Evolutionary conservation across 2,888 invertebrate species (phyloP), one percentile per base, ranked within the genome.

Genomic region (Heliconius hortense): DNA sequence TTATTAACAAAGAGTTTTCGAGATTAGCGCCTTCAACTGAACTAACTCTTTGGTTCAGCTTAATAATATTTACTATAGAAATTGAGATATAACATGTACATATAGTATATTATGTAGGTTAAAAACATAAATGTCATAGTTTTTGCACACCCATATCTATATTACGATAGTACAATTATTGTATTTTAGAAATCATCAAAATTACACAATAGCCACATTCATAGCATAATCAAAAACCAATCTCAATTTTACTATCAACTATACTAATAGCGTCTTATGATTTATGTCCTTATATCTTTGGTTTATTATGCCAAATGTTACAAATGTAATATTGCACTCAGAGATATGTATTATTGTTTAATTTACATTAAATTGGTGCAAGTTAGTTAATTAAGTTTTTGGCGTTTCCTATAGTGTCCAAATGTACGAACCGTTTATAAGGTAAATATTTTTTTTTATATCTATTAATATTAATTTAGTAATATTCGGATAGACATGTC

Each of bases 151-250:
- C 18, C 18, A 63, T 31, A 63, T 64, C 8, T 64, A 71, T 60
- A 4, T 60, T 39, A 24, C 53, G 35, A 63, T 39, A 60, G 28
- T 48, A 48, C 64, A 73, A 76, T 73, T 64, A 59, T 59, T 66
- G 31, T 64, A 56, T 48, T 64, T 69, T 59, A 63, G n/a, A 69
- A 56, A 48, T 70, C 48, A 74, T 43, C 43, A 60, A 15, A 53
- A 31, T 76, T 56, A 73, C 62, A 56, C 64, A 69, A 76, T 66
- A 31, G 18, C 13, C 31, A 24, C 63, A 59, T 26, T 72, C 53
- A 39, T 48, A 26, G 73, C 43, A 73, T 73, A 76, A 76, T 76
- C 76, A 76, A 76, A 76, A 76, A 3, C 70, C 73, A 73, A 76
- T 76, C 76, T 63, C 64, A 73, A 69, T 76, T 73, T 76, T 76